Evolutionary conservation across 2,797 vertebrate genomes (phyloP).

Genomic region (Gila robusta): DNA sequence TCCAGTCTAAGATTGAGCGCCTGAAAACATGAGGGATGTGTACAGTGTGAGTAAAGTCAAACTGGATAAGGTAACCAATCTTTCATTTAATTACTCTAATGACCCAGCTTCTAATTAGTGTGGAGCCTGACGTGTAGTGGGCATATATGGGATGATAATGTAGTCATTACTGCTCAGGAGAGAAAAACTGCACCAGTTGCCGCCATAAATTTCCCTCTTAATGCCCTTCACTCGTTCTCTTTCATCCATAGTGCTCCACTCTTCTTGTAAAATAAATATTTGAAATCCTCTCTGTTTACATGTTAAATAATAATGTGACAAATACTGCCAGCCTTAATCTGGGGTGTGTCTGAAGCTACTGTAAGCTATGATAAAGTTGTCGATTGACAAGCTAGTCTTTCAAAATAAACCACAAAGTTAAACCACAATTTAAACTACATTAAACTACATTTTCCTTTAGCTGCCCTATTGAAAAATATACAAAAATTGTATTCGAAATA

Average conservation of each 20-base stretch:
- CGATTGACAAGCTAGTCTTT: background rate
- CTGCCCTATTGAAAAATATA: no score
- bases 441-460: background rate
- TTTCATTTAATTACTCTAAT: conserved; percentile 64
- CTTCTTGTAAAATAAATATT: conserved; percentile 73
- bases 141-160: conserved; percentile 54
- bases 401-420: background rate
- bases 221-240: conserved; percentile 65
- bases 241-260: conserved; percentile 62
- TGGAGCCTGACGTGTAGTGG: conserved; percentile 52
- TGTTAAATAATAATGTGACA: conserved; percentile 43
- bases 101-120: conserved; percentile 58
- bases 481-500: no score
- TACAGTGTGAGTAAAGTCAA: conserved; percentile 60
- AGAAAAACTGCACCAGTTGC: conserved; percentile 45
- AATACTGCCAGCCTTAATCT: background rate
- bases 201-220: conserved; percentile 31
- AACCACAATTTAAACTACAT: background rate
- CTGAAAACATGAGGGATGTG: conserved; percentile 57
- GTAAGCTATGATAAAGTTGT: background rate
- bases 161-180: conserved; percentile 54
- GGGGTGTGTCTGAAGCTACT: background rate
- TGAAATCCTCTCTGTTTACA: conserved; percentile 64
- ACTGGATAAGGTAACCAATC: conserved; percentile 59
- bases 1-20: conserved; percentile 45